Conservation (phyloP, 2,888 invertebrate genomes). For the Matsumyia berberina region DNA sequence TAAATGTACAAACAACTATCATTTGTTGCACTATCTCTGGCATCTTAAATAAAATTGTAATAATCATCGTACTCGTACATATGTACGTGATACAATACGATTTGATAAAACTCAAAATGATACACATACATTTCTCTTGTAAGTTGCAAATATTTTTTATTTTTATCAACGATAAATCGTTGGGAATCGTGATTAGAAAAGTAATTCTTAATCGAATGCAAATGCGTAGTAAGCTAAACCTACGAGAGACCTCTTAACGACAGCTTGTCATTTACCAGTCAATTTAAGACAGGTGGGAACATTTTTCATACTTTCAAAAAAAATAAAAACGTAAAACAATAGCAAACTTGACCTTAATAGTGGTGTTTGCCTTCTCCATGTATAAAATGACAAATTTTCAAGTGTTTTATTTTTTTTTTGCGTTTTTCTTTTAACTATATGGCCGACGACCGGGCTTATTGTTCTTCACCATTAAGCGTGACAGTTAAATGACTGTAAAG, state of each 20-base stretch:
- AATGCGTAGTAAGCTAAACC: not conserved
- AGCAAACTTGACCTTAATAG: constrained; percentile 64
- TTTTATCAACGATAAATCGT: too few species aligned
- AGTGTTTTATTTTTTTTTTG: constrained; percentile 55
- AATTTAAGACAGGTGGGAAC: constrained; percentile 12
- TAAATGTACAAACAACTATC: too few species aligned
- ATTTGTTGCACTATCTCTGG: too few species aligned
- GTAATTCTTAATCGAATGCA: not conserved
- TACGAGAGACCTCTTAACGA: not conserved
- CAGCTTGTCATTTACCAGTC: constrained; percentile 18
- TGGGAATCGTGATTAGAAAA: not conserved
- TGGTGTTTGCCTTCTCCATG: constrained; percentile 1
- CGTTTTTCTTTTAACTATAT: constrained; percentile 20
- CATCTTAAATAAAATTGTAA: too few species aligned
- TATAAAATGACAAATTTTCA: constrained; percentile 47
- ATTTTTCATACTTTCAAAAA: not conserved
- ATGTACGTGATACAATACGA: too few species aligned
- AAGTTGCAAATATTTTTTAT: too few species aligned
- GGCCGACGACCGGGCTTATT: constrained; percentile 38
- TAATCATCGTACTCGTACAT: too few species aligned
- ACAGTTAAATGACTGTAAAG: constrained; percentile 48
- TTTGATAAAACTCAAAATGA: too few species aligned
- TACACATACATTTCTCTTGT: too few species aligned
- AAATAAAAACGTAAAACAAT: constrained; percentile 12
- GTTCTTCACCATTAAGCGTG: constrained; percentile 67